These are phyloP conservation scores for Drosophila silvestris DNA, from an alignment of 2,888 invertebrate genomes.

Conservation along the genomic window DNA sequence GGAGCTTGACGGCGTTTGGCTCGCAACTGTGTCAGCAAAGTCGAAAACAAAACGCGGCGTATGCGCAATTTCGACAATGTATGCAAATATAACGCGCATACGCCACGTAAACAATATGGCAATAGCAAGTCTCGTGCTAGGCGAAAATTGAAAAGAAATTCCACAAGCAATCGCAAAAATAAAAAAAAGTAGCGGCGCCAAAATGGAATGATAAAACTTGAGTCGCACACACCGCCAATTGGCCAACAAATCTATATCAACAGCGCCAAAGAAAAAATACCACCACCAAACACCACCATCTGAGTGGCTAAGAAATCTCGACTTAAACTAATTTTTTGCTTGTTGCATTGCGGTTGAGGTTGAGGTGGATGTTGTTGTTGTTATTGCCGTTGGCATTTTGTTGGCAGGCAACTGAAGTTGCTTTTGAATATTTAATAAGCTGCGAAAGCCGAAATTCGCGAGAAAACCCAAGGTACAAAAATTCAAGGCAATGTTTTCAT, in stretches of 20 bases:
- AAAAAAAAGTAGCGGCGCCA: slow-evolving; percentile 30
- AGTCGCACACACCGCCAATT: slow-evolving; percentile 53
- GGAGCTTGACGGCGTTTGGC: slow-evolving; percentile 20
- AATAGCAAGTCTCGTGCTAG: slow-evolving; percentile 46
- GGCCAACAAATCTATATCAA: slow-evolving; percentile 65
- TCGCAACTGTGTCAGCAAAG: slow-evolving; percentile 69
- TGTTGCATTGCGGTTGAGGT: slow-evolving; percentile 59
- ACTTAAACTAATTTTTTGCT: slow-evolving; percentile 79
- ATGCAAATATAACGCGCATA: slow-evolving; percentile 77
- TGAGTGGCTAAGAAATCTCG: slow-evolving; percentile 66
- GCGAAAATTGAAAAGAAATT: slow-evolving; percentile 75
- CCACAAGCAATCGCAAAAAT: slow-evolving; percentile 11
- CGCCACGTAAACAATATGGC: slow-evolving; percentile 74
- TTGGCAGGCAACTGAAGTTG: slow-evolving; percentile 59
- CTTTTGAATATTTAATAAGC: slow-evolving; percentile 80
- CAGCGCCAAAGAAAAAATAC: slow-evolving; percentile 3
- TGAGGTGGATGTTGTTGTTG: neutral
- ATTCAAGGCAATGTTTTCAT: neutral
- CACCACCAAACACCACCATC: slow-evolving; percentile 3
- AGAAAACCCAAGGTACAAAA: slow-evolving; percentile 21
- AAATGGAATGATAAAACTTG: slow-evolving; percentile 49
- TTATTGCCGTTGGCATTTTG: neutral
- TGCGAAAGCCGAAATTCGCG: slow-evolving; percentile 41
- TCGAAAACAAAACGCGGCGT: slow-evolving; percentile 77
- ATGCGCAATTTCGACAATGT: slow-evolving; percentile 75